These are phyloP conservation scores for Diglossa cyanea DNA, from an alignment of 2,797 vertebrate species.

Conservation along the genomic window DNA sequence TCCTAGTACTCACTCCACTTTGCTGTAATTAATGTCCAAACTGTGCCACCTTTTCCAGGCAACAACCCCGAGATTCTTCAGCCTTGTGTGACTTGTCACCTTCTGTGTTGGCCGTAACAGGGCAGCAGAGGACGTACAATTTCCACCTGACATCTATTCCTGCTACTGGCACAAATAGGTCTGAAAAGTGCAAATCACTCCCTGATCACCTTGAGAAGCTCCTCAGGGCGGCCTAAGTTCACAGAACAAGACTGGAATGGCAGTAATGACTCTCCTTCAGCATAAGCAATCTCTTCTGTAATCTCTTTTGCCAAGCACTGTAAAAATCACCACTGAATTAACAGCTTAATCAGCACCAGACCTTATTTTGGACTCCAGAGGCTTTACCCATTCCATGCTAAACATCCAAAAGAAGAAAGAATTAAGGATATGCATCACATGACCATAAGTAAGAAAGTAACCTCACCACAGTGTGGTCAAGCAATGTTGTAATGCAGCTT, in stretches of 20 bases:
- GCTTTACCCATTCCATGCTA: background rate
- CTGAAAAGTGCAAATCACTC: background rate
- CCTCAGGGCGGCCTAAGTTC: background rate
- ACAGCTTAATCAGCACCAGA: background rate
- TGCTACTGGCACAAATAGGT: accelerated
- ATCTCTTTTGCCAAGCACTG: background rate
- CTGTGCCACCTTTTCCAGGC: background rate
- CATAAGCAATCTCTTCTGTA: background rate
- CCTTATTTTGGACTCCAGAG: background rate
- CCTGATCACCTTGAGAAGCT: background rate
- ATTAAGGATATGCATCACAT: background rate
- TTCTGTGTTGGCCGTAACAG: accelerated
- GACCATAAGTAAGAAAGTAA: background rate
- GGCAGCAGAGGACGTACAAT: background rate
- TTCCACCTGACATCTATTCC: background rate
- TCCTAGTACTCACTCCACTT: background rate
- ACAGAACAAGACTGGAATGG: background rate
- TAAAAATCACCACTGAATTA: background rate
- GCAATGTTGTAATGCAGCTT: background rate
- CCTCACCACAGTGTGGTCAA: background rate
- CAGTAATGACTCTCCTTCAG: background rate
- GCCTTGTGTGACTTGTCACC: background rate
- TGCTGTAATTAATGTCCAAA: background rate
- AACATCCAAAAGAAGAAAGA: background rate
- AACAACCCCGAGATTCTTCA: background rate